These are phyloP conservation scores for Cyprinella venusta DNA, from an alignment of 2,797 vertebrate species.

Conservation along the genomic window DNA sequence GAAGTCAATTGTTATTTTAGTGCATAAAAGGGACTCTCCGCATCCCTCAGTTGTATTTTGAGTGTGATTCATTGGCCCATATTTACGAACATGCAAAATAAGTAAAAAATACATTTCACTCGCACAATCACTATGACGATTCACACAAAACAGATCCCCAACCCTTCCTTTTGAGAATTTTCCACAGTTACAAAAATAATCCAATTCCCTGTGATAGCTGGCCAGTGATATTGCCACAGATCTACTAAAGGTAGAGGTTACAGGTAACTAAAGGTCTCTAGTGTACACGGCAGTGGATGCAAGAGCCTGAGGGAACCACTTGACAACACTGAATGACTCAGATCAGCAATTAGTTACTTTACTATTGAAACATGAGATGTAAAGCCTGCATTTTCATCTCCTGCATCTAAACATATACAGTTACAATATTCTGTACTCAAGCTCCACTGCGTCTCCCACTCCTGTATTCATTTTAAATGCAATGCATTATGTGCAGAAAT, in stretches of 20 bases:
- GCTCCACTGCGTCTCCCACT: no score
- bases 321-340: background rate
- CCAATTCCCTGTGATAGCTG: background rate
- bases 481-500: background rate
- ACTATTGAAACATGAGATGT: constrained; percentile 8
- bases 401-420: background rate
- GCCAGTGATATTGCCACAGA: background rate
- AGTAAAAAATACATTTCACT: background rate
- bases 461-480: background rate
- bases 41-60: background rate
- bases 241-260: no score
- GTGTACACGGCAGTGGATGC: background rate
- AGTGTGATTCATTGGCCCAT: background rate
- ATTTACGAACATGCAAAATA: background rate
- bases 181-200: background rate
- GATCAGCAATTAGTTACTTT: constrained; percentile 1
- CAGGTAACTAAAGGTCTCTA: constrained; percentile 3
- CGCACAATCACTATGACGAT: background rate
- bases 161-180: background rate
- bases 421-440: no score
- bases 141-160: background rate
- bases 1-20: background rate
- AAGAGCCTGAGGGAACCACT: constrained; percentile 7
- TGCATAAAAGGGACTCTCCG: background rate
- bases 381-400: background rate